Evolutionary conservation across 2,797 vertebrate species (phyloP).

Genomic region (Lacerta agilis): DNA sequence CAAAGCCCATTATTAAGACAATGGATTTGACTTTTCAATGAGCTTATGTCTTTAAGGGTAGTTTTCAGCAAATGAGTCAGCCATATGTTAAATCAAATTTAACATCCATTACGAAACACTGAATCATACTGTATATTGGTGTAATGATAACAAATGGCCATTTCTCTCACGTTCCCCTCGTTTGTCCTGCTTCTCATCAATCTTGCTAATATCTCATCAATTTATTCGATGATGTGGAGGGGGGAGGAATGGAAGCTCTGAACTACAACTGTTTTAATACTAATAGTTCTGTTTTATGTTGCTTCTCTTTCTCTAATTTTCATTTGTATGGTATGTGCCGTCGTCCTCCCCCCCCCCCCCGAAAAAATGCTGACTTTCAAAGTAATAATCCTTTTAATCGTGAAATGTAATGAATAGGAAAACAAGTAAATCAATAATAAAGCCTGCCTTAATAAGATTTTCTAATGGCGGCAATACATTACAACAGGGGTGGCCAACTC

Average conservation of each 20-base stretch:
- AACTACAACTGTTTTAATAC: slow-evolving; percentile 78
- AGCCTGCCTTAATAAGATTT: slow-evolving; percentile 75
- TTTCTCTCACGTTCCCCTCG: slow-evolving; percentile 75
- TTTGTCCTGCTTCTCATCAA: slow-evolving; percentile 80
- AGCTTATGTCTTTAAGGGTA: slow-evolving; percentile 80
- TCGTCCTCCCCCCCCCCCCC: accelerated
- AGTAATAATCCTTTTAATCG: slow-evolving; percentile 75
- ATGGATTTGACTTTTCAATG: slow-evolving; percentile 76
- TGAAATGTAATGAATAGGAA: slow-evolving; percentile 79
- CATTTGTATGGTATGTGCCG: slow-evolving; percentile 41
- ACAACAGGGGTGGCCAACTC: slow-evolving; percentile 31
- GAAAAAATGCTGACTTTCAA: slow-evolving; percentile 71
- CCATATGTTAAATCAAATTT: slow-evolving; percentile 85
- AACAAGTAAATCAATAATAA: slow-evolving; percentile 75
- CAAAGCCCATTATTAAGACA: slow-evolving; percentile 73
- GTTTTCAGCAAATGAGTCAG: slow-evolving; percentile 78
- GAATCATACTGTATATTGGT: slow-evolving; percentile 81
- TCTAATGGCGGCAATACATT: slow-evolving; percentile 73
- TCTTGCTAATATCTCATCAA: slow-evolving; percentile 79
- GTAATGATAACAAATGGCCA: slow-evolving; percentile 83
- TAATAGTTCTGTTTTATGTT: slow-evolving; percentile 79
- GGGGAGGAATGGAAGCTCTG: slow-evolving; percentile 54
- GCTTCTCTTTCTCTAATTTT: slow-evolving; percentile 71
- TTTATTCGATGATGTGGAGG: slow-evolving; percentile 80
- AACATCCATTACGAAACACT: slow-evolving; percentile 81